These are phyloP conservation scores for Nasonia giraulti DNA, from an alignment of 1,140 invertebrate genomes.

Conservation along the genomic window DNA sequence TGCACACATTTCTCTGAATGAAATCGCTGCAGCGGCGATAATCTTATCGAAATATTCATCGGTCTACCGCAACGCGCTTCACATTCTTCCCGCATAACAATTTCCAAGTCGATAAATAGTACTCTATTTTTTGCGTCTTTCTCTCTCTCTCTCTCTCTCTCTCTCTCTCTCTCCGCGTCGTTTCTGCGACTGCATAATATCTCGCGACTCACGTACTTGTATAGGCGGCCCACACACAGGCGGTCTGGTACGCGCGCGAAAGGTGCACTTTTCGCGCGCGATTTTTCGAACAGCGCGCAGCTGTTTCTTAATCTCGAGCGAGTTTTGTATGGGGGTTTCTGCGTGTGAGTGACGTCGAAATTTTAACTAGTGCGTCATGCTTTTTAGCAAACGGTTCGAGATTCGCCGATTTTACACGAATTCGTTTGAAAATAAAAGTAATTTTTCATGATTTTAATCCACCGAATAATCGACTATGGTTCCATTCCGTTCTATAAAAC, in stretches of 20 bases:
- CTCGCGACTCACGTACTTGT: background rate
- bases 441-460: background rate
- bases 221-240: background rate
- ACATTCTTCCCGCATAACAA: constrained; percentile 31
- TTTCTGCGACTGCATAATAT: background rate
- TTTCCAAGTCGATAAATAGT: constrained; percentile 30
- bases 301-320: background rate
- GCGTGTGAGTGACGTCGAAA: background rate
- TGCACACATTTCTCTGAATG: background rate
- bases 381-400: background rate
- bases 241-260: background rate
- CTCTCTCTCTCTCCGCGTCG: background rate
- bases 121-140: background rate
- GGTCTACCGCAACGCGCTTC: constrained; percentile 21
- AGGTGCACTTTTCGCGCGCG: background rate
- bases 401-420: background rate
- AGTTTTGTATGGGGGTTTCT: background rate
- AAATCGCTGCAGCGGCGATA: constrained; percentile 2
- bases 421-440: too few relatives aligned
- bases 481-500: too few relatives aligned
- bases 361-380: too few relatives aligned
- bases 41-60: constrained; percentile 25
- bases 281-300: background rate
- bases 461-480: too few relatives aligned
- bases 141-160: background rate